phyloP scores from a whole-genome alignment of 1,140 invertebrate genomes.

The Ceratina calcarata region DNA sequence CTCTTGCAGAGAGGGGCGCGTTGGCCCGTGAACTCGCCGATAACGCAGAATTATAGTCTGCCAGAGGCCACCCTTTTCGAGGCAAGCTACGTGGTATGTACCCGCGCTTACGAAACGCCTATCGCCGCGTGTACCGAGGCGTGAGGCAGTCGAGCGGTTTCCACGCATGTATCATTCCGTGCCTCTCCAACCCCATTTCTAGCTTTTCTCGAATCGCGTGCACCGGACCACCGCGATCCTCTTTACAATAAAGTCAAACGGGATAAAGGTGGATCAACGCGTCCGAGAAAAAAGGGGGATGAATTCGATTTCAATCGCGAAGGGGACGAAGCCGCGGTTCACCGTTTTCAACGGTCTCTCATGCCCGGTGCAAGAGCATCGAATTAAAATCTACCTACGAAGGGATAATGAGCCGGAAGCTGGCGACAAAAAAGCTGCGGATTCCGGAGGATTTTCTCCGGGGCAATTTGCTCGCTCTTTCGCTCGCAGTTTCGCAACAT shows the following conservation, averaged over 20 bases:
- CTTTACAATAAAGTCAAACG: too few species aligned
- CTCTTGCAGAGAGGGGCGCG: constrained; percentile 60
- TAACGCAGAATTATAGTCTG: constrained; percentile 75
- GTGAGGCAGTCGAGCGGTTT: constrained; percentile 34
- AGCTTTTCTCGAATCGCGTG: neutral
- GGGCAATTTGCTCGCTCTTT: constrained; percentile 18
- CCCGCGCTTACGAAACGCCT: constrained; percentile 49
- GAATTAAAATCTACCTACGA: constrained; percentile 30
- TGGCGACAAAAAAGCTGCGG: constrained; percentile 13
- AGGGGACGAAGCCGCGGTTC: neutral
- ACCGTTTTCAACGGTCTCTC: neutral
- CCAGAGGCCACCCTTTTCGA: constrained; percentile 46
- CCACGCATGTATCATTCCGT: constrained; percentile 39
- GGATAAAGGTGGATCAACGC: too few species aligned
- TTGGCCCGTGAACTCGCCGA: constrained; percentile 75
- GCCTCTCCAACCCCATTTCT: too few species aligned
- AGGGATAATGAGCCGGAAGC: constrained; percentile 14
- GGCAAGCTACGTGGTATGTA: constrained; percentile 20
- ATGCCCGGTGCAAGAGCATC: neutral
- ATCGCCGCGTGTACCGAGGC: constrained; percentile 58
- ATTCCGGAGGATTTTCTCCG: neutral
- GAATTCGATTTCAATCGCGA: too few species aligned
- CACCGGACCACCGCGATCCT: neutral
- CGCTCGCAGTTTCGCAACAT: constrained; percentile 8
- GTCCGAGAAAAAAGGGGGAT: too few species aligned